Evolutionary conservation across 2,797 vertebrate species (phyloP), one percentile per base, ranked within the genome.

Genomic region (Orientallactaga sibirica): DNA sequence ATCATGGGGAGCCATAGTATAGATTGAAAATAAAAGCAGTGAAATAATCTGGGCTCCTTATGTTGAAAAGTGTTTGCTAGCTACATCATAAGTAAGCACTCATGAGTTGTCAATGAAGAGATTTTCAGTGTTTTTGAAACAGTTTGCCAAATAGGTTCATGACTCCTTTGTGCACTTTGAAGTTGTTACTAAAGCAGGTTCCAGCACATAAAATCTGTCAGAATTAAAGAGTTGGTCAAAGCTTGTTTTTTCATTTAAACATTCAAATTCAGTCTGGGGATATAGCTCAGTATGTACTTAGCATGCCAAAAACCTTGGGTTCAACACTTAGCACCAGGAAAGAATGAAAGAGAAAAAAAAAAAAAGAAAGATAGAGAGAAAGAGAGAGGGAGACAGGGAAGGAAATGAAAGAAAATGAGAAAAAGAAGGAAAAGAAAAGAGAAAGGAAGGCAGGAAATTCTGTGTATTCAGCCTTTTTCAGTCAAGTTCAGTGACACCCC

Each of bases 191-290:
- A 71, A 58, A 70, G 61, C 14, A 84, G 22, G 11, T 55, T 33
- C 3, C n/a, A 67, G 81, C 43, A 33, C 14, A 9, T 33, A 48
- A 64, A 75, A 79, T 43, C 78, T 90, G 5, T 61, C 27, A 79
- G 86, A 90, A 88, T 95, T 29, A 66, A 74, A 48, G 41, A 84
- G 27, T 19, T 37, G 24, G 8, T 29, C 41, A 61, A 80, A 91
- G 82, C 24, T 78, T 85, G 58, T 71, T 92, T 94, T 91, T 22
- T 41, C 68, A 15, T 70, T 84, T 62, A 61, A 83, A 48, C 80
- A 86, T 83, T 85, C n/a, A 76, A 16, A 27, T 87, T 68, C 61
- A 41, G 52, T 58, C 68, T 37, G 10, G 68, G 33, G 27, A 25
- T 61, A 37, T 61, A 61, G 24, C 33, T 61, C 33, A 27, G 52